Percentiles rank a stretch among this genome's conserved stretches.
Conservation (phyloP, 2,888 invertebrate species). For the Ceramica pisi region DNA sequence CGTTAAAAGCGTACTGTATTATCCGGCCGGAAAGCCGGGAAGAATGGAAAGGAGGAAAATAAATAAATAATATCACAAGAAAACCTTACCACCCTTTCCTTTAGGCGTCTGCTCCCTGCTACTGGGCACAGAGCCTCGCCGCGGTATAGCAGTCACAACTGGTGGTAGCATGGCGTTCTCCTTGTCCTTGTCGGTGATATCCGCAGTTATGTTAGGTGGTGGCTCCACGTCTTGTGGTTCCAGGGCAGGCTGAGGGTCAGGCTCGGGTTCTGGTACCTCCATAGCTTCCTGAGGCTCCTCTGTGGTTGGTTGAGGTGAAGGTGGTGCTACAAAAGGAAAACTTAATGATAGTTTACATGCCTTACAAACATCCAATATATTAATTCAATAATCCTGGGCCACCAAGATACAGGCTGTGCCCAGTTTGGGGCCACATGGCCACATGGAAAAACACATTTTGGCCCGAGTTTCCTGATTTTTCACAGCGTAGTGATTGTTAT, state of each 20-base stretch:
- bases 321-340: slow-evolving; percentile 71
- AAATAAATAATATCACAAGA: background rate
- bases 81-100: slow-evolving; percentile 63
- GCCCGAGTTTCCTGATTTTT: no score
- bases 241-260: background rate
- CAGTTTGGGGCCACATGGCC: no score
- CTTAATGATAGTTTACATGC: background rate
- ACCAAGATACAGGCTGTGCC: no score
- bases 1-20: no score
- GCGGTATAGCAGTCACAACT: slow-evolving; percentile 55
- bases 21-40: no score
- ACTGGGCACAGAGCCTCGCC: slow-evolving; percentile 66
- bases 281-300: slow-evolving; percentile 39
- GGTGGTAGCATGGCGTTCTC: slow-evolving; percentile 84
- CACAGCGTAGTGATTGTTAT: no score
- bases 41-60: no score
- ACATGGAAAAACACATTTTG: no score
- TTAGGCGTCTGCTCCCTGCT: slow-evolving; percentile 78
- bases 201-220: slow-evolving; percentile 40
- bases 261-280: slow-evolving; percentile 24
- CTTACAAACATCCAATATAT: no score
- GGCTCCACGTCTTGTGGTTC: slow-evolving; percentile 1
- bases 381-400: no score
- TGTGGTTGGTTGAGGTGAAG: slow-evolving; percentile 65
- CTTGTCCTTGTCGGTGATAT: slow-evolving; percentile 76